Conservation (phyloP, 2,797 vertebrate species). For the Huso huso region DNA sequence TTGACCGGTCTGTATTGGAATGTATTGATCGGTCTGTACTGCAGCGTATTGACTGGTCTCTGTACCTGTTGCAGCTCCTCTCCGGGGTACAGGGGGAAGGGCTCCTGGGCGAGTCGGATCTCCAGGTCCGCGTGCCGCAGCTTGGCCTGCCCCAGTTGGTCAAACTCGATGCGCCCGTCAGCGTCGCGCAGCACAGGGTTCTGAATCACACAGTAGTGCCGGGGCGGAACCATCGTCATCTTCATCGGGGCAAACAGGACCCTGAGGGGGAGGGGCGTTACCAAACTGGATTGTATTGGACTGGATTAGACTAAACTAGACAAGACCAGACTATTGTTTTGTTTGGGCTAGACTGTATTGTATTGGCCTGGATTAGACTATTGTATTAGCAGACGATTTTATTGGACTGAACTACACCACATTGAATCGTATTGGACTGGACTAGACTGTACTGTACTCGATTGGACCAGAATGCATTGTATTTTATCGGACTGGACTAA, state of each 20-base stretch:
- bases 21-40: background rate
- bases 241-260: slow-evolving; percentile 62
- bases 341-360: too few relatives aligned
- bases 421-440: too few relatives aligned
- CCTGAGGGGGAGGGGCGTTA: slow-evolving; percentile 36
- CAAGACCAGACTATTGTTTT: too few relatives aligned
- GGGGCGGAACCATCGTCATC: slow-evolving; percentile 82
- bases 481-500: too few relatives aligned
- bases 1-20: background rate
- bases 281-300: too few relatives aligned
- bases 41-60: background rate
- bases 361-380: too few relatives aligned
- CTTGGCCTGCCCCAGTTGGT: slow-evolving; percentile 70
- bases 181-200: slow-evolving; percentile 64
- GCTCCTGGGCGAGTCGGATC: slow-evolving; percentile 77
- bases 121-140: slow-evolving; percentile 81
- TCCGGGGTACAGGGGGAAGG: slow-evolving; percentile 81
- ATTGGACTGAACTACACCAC: too few relatives aligned
- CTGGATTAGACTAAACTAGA: too few relatives aligned
- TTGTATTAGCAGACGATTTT: too few relatives aligned
- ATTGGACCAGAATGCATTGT: too few relatives aligned
- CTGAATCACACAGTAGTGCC: slow-evolving; percentile 73
- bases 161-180: slow-evolving; percentile 44
- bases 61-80: slow-evolving; percentile 77
- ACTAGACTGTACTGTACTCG: too few relatives aligned